These are phyloP conservation scores for Triplophysa siluroides DNA, from an alignment of 2,113 vertebrate genomes.

Conservation along the genomic window DNA sequence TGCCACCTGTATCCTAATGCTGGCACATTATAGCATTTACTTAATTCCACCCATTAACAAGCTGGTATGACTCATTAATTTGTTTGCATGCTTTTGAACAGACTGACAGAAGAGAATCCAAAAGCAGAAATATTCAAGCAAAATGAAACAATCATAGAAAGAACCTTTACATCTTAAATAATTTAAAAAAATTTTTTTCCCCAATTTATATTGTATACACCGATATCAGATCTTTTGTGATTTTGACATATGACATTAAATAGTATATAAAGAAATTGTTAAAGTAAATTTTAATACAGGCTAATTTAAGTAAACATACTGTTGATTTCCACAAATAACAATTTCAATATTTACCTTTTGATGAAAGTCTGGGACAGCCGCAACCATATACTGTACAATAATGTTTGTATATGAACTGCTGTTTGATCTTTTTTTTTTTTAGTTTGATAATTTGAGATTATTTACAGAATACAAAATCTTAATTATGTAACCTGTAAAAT, in stretches of 20 bases:
- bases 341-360: too few relatives aligned
- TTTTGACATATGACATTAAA: too few relatives aligned
- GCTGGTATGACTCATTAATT: slow-evolving; percentile 43
- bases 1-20: slow-evolving; percentile 14
- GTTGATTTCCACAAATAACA: background rate
- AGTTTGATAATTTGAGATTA: background rate
- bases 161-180: background rate
- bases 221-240: too few relatives aligned
- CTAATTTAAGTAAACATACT: background rate
- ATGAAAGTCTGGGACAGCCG: too few relatives aligned
- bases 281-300: background rate
- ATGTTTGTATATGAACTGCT: background rate
- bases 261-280: too few relatives aligned
- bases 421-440: too few relatives aligned
- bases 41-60: slow-evolving; percentile 49
- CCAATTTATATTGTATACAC: too few relatives aligned
- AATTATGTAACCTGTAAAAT: background rate
- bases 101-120: slow-evolving; percentile 6
- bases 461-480: background rate
- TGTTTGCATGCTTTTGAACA: slow-evolving; percentile 43
- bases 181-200: background rate
- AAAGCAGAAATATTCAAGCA: slow-evolving; percentile 1
- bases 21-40: slow-evolving; percentile 36
- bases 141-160: slow-evolving; percentile 19
- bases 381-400: too few relatives aligned